A percentile compares a stretch with the other conserved stretches of the same genome.
Evolutionary conservation across 2,797 vertebrate genomes (phyloP).

Genomic region (Florisuga fusca): DNA sequence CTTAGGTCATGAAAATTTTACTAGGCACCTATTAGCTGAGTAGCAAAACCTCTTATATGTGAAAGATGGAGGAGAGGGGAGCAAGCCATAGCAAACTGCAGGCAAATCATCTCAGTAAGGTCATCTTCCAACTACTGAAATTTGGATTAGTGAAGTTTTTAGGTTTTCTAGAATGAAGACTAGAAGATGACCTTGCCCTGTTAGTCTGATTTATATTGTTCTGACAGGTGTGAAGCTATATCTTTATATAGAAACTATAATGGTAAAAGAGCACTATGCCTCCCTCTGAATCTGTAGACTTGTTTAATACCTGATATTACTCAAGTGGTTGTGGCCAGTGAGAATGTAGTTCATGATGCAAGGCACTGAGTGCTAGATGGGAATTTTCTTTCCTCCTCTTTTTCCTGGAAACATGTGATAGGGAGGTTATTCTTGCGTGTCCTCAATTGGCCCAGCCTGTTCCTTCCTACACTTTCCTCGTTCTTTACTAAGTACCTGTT

Average conservation of each 20-base stretch:
- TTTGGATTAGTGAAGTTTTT: neutral
- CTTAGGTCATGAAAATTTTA: conserved; percentile 17
- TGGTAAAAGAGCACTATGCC: fast-evolving
- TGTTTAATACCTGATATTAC: neutral
- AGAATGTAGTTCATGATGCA: neutral
- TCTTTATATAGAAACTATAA: neutral
- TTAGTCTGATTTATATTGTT: neutral
- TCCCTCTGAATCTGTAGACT: neutral
- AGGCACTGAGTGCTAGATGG: neutral
- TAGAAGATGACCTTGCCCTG: neutral
- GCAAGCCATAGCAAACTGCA: neutral
- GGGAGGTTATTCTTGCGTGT: neutral
- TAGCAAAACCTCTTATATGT: neutral
- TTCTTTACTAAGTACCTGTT: neutral
- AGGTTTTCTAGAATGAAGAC: neutral
- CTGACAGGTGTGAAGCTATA: neutral
- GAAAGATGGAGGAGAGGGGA: neutral
- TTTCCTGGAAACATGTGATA: neutral
- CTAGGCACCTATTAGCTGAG: neutral
- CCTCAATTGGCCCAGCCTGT: fast-evolving
- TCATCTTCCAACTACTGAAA: neutral
- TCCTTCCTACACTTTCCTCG: neutral
- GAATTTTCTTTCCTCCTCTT: neutral
- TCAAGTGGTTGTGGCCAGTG: neutral
- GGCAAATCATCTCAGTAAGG: neutral